Base-by-base conservation (phyloP, 2,888 invertebrate species). In the Spilarctia lutea region DNA sequence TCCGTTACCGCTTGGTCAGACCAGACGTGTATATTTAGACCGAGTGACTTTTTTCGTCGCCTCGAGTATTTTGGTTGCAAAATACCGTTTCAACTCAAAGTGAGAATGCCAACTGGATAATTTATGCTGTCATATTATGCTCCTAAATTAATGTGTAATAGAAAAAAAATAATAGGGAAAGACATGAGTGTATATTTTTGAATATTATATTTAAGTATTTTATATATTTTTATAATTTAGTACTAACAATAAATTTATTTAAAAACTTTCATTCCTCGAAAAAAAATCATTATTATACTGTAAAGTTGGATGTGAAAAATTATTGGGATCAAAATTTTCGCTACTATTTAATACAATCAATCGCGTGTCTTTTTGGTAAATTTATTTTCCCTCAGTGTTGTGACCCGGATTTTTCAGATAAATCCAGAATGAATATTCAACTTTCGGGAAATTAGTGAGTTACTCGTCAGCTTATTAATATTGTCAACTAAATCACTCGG, bases 21-120 rank as follows among this genome's bases (percentile, higher is more conserved):
- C 88, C 88, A 91, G 91, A 90, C 91, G 84, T 77, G 83, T 92
- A 92, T 89, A 91, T 91, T 89, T 92, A 92, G 92, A 89, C 79
- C 81, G 81, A 82, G 82, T 86, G 83, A 86, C 86, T 90, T 92
- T 92, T 92, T 91, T 89, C 89, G 88, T 89, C 90, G 86, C 85
- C 86, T 83, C 84, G 87, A 89, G 90, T 92, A 92, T 92, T 92
- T 90, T 87, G 87, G 92, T 92, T 91, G 90, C 92, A 91, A 91
- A 92, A 92, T 90, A 91, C 87, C 87, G 87, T 88, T 89, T 87
- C 86, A 79, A 84, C 79, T 86, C 86, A 87, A 87, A 86, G 85
- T 82, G 77, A 76, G 79, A 84, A 82, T 82, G 80, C 75, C 77
- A 75, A 66, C 71, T 65, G 76, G 76, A 79, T 85, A 79, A 82